Conservation (phyloP, 1,140 invertebrate genomes). For the Zeugodacus cucurbitae region DNA sequence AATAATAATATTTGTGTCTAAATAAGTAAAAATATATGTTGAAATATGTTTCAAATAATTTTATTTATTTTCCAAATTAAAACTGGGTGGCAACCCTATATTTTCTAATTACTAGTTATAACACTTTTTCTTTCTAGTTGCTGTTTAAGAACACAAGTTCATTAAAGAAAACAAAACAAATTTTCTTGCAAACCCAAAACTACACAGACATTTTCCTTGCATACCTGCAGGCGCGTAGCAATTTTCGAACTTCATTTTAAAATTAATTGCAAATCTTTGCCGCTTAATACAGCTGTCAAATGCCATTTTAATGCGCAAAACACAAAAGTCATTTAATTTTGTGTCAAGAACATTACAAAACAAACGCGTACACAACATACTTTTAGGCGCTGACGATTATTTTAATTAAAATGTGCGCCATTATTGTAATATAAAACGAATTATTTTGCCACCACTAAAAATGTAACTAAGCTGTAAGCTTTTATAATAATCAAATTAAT, state of each 20-base stretch:
- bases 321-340: not conserved
- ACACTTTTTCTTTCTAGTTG: no score
- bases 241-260: not conserved
- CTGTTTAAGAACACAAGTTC: no score
- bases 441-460: not conserved
- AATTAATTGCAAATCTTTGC: not conserved
- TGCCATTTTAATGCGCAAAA: not conserved
- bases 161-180: not conserved
- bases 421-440: not conserved
- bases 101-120: no score
- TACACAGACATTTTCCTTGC: not conserved
- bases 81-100: no score
- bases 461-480: not conserved
- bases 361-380: not conserved
- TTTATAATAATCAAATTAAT: not conserved
- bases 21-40: no score
- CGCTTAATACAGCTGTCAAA: not conserved
- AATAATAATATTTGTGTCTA: no score
- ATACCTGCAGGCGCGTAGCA: not conserved
- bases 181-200: no score
- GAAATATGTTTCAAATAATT: no score
- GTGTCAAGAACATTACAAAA: not conserved
- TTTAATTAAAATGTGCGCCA: not conserved
- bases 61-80: no score
- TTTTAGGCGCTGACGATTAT: not conserved